phyloP scores from a whole-genome alignment of 2,797 vertebrate species.

The Miichthys miiuy region DNA sequence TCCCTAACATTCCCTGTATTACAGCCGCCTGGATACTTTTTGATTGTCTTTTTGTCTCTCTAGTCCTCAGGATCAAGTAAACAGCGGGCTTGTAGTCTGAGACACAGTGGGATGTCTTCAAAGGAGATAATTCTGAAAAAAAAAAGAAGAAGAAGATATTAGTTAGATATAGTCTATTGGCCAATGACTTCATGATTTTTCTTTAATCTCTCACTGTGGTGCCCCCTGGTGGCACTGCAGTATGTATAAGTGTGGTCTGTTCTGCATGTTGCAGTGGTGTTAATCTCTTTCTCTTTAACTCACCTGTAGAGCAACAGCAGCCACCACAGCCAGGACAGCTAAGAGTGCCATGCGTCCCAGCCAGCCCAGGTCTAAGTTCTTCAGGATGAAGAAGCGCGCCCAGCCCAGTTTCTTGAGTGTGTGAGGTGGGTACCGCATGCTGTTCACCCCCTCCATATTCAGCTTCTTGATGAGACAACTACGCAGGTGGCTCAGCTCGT shows the following conservation, averaged over 20 bases:
- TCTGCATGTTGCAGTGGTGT: background rate
- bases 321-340: constrained; percentile 70
- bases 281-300: constrained; percentile 15
- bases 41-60: constrained; percentile 5
- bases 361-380: constrained; percentile 71
- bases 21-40: background rate
- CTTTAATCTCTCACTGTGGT: background rate
- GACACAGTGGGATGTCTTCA: constrained; percentile 56
- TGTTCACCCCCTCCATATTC: constrained; percentile 86
- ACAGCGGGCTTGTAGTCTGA: background rate
- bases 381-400: constrained; percentile 85
- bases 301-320: constrained; percentile 80
- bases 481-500: constrained; percentile 91
- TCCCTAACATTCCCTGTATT: background rate
- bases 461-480: constrained; percentile 91
- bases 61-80: background rate
- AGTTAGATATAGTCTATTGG: too few species aligned
- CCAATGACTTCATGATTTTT: background rate
- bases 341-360: constrained; percentile 73
- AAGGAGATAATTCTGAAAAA: constrained; percentile 67
- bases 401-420: constrained; percentile 83
- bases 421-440: constrained; percentile 89
- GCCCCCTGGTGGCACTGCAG: background rate
- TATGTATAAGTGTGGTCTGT: background rate
- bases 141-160: constrained; percentile 13